These are phyloP conservation scores for Apostichopus leukothele DNA, from an alignment of 53 echinoderm and acorn worm species.

Conservation along the genomic window DNA sequence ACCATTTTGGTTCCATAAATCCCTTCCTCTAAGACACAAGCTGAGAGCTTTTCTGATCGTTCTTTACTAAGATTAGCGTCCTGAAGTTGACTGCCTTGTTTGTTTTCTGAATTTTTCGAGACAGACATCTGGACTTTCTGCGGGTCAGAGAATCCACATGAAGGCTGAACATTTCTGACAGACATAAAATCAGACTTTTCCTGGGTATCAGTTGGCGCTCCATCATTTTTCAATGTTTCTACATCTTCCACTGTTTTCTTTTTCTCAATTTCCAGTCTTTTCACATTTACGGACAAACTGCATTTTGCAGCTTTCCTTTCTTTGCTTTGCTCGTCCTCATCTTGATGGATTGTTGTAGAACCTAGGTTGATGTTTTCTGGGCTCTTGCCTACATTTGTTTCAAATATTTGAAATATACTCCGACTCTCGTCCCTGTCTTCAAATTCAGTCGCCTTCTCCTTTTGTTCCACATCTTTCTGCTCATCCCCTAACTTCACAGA, in stretches of 20 bases:
- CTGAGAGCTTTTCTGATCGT: too few relatives aligned
- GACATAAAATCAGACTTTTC: background rate
- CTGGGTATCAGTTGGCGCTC: background rate
- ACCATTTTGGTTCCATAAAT: too few relatives aligned
- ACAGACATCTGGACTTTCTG: background rate
- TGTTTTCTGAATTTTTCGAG: background rate
- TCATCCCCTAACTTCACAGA: background rate
- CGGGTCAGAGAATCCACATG: background rate
- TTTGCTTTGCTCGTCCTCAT: background rate
- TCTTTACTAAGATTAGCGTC: too few relatives aligned
- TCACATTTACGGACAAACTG: background rate
- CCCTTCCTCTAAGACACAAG: too few relatives aligned
- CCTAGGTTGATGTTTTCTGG: background rate
- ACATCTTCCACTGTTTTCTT: background rate
- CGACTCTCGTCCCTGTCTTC: background rate
- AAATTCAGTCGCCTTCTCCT: background rate
- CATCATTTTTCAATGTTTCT: background rate
- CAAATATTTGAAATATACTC: conserved; percentile 20
- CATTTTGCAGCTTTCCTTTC: conserved; percentile 6
- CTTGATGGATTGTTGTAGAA: background rate
- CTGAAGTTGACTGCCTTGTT: too few relatives aligned
- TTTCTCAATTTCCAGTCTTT: background rate
- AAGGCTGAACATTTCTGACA: background rate
- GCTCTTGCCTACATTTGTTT: background rate
- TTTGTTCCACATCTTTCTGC: background rate